Evolutionary conservation across 2,888 invertebrate species (phyloP).

Genomic region (Osmoderma eremita): DNA sequence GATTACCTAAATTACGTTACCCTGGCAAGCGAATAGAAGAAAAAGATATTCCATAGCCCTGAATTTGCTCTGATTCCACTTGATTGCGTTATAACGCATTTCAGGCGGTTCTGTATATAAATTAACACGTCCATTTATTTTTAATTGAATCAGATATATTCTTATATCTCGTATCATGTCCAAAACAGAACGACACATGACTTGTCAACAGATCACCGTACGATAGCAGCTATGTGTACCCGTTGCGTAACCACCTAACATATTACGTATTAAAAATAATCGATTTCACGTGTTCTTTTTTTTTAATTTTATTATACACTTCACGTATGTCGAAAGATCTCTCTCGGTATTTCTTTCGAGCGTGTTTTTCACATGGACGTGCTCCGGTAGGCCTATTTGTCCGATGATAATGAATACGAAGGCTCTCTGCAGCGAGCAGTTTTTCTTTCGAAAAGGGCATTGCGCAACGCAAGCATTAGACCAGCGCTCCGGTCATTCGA

Average conservation of each 20-base stretch:
- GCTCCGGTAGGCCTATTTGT: not conserved
- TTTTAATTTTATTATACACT: not conserved
- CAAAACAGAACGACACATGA: not conserved
- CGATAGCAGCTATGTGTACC: not conserved
- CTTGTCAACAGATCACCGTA: constrained; percentile 12
- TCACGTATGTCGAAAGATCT: constrained; percentile 16
- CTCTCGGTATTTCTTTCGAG: constrained; percentile 4
- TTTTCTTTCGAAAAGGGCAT: constrained; percentile 27
- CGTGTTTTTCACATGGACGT: constrained; percentile 19
- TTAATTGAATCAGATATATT: constrained; percentile 24
- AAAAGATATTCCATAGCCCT: too few relatives aligned
- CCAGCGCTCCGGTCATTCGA: not conserved
- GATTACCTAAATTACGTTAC: too few relatives aligned
- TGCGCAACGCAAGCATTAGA: constrained; percentile 24
- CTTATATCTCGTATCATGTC: not conserved
- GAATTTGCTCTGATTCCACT: too few relatives aligned
- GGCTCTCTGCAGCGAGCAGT: not conserved
- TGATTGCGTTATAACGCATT: too few relatives aligned
- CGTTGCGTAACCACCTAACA: constrained; percentile 3
- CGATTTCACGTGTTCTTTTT: constrained; percentile 7
- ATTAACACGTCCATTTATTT: constrained; percentile 17
- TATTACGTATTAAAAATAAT: constrained; percentile 23
- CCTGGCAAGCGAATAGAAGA: too few relatives aligned
- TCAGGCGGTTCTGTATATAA: not conserved
- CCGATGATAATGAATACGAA: not conserved